Conservation (phyloP, 2,113 vertebrate genomes). For the Hyperoodon ampullatus region DNA sequence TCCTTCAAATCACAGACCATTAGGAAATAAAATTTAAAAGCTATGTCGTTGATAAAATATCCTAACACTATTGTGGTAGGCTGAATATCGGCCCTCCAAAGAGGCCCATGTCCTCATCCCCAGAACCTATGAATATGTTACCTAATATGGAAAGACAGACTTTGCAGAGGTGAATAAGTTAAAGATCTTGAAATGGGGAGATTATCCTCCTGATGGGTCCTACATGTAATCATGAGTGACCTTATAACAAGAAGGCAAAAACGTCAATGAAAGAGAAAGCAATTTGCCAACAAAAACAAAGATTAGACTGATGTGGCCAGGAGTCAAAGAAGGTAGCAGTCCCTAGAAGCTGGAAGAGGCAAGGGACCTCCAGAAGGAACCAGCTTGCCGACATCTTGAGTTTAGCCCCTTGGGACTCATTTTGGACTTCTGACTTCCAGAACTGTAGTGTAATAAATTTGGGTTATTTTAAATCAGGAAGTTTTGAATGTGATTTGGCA, state of each 20-base stretch:
- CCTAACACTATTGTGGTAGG: background rate
- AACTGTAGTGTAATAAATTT: background rate
- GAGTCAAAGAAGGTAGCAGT: background rate
- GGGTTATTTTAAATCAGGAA: background rate
- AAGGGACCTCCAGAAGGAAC: background rate
- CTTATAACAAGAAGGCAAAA: background rate
- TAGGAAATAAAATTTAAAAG: background rate
- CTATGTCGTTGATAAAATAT: background rate
- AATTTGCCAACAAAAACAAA: background rate
- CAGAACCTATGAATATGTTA: background rate
- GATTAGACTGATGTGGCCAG: no score
- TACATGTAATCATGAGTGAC: background rate
- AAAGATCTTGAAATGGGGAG: background rate
- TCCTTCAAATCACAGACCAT: background rate
- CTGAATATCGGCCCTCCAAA: background rate
- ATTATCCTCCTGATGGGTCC: background rate
- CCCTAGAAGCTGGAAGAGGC: background rate
- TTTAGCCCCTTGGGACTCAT: background rate
- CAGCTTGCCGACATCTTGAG: background rate
- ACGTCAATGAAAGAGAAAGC: background rate
- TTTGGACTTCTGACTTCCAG: background rate
- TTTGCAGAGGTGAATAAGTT: background rate
- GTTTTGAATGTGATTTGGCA: background rate
- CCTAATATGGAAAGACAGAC: background rate
- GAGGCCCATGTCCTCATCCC: background rate